Evolutionary conservation across 2,888 invertebrate species (phyloP).

Genomic region (Lithodes maja): DNA sequence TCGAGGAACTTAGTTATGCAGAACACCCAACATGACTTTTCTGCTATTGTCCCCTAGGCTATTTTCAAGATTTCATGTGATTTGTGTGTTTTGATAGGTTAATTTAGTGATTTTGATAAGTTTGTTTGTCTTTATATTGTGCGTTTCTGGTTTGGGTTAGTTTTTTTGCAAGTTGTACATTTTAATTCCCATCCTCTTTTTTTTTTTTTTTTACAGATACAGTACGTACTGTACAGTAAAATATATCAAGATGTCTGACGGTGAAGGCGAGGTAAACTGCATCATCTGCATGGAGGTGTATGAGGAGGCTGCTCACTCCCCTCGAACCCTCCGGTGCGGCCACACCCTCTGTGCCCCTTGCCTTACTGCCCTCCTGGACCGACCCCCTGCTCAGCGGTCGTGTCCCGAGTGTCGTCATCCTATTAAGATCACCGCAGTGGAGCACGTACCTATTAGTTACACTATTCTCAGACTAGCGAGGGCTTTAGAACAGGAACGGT

Average conservation of each 20-base stretch:
- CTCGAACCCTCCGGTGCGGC: conserved; percentile 50
- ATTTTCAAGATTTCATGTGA: no score
- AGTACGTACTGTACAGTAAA: no score
- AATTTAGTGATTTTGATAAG: no score
- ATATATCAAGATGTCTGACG: neutral
- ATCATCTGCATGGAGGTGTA: conserved; percentile 45
- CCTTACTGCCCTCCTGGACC: conserved; percentile 26
- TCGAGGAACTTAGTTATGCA: no score
- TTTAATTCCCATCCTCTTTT: no score
- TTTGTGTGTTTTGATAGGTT: no score
- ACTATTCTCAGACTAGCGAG: conserved; percentile 37
- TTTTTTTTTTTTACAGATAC: no score
- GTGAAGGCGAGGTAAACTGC: conserved; percentile 43
- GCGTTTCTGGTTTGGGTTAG: no score
- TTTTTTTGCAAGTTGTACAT: no score
- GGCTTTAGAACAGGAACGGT: conserved; percentile 15
- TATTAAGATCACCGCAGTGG: conserved; percentile 36
- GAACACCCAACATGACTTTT: no score
- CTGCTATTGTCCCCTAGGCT: no score
- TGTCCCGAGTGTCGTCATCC: conserved; percentile 52
- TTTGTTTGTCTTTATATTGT: no score
- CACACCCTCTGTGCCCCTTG: conserved; percentile 48
- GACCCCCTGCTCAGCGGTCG: neutral
- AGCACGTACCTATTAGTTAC: conserved; percentile 40
- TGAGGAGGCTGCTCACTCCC: conserved; percentile 25